phyloP scores from a whole-genome alignment of 2,888 invertebrate genomes.

The Andrena hattorfiana region DNA sequence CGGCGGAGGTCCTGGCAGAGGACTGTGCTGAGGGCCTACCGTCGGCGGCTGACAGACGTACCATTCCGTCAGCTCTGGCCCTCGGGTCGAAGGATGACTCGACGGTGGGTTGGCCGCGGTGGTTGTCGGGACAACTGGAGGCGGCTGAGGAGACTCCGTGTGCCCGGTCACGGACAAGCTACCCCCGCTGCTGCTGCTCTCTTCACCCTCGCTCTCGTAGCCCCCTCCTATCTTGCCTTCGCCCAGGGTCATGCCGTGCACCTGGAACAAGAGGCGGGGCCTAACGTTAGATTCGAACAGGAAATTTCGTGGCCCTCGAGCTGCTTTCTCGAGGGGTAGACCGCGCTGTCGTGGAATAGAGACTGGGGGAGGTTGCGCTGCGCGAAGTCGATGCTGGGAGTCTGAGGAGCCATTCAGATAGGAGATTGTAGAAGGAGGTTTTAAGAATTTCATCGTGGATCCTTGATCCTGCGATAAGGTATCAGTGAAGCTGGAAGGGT shows the following conservation, averaged over 20 bases:
- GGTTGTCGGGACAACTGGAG: conserved; percentile 82
- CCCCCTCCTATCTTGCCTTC: conserved; percentile 87
- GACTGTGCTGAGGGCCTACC: conserved; percentile 86
- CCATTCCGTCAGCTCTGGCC: conserved; percentile 91
- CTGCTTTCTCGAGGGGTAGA: conserved; percentile 4
- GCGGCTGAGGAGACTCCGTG: conserved; percentile 85
- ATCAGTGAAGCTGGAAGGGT: too few relatives aligned
- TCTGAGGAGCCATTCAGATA: too few relatives aligned
- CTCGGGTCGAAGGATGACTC: conserved; percentile 84
- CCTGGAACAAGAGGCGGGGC: conserved; percentile 83
- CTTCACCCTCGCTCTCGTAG: conserved; percentile 96
- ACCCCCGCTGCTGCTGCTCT: conserved; percentile 91
- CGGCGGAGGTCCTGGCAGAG: conserved; percentile 89
- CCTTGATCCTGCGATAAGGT: too few relatives aligned
- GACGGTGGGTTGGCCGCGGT: conserved; percentile 71
- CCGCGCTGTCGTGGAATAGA: not conserved
- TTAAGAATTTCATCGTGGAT: too few relatives aligned
- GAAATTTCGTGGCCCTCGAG: conserved; percentile 8
- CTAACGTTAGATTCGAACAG: conserved; percentile 35
- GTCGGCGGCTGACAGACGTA: conserved; percentile 92
- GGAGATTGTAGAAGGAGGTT: too few relatives aligned
- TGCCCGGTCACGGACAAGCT: conserved; percentile 89
- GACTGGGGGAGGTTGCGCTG: not conserved
- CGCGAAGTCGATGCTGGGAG: too few relatives aligned
- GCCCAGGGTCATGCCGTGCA: conserved; percentile 88